Base-by-base conservation (phyloP, 2,113 vertebrate species). In the Ailuropoda melanoleuca region DNA sequence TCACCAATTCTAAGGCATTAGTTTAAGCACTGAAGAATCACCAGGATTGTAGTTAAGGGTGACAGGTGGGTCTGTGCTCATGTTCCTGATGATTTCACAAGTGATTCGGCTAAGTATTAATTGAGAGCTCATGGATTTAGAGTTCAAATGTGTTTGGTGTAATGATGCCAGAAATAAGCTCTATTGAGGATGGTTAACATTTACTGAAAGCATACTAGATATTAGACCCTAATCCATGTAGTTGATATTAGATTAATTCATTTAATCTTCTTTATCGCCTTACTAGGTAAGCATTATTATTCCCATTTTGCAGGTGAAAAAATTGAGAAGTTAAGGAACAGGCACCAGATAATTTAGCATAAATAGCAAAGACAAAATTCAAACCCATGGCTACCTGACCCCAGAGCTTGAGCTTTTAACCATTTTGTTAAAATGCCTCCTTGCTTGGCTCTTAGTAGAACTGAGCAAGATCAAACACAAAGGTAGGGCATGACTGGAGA, bases 241-340 rank as follows among this genome's bases (percentile, higher is more conserved):
- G 53, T 0, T 48, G 55, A 64, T 53, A 6, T 64, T 81, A 75
- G 15, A 92, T 53, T 17, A 85, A 77, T 8, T 81, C 37, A 83
- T 3, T 74, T 83, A 93, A n/a, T 39, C 48, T 64, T 91, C 37
- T 84, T 74, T 23, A 12, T 90, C 34, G 58, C 1, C 13, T 68
- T 86, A 53, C 56, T 70, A 34, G 85, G 24, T 83, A 95, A 43
- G 70, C 14, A 70, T 48, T 64, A 64, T 70, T 56, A 26, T 90
- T 86, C 19, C 29, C 34, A 88, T 89, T 96, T 96, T 90, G 1
- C 37, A 93, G 31, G 46, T 86, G 37, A 92, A 74, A 53, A 93
- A 82, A 55, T 21, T 24, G 11, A 93, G 68, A 97, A 46, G 46
- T 80, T 93, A 89, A 93, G 58, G 37, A 85, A 29, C 14, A 21